Conservation (phyloP, 23 tunicate species). For the Oikopleura dioica region DNA sequence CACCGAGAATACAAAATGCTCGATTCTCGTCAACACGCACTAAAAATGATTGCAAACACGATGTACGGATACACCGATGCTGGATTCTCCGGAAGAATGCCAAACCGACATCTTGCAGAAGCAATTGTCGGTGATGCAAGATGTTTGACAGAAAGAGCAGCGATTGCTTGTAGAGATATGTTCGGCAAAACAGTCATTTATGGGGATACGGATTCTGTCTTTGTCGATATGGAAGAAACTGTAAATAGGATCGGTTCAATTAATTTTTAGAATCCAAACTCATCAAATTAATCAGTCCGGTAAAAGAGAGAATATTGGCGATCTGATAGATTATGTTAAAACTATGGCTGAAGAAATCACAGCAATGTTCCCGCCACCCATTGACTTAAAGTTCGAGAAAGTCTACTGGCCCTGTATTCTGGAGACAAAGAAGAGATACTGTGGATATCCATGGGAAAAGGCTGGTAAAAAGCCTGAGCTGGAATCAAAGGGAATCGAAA, state of each 20-base stretch:
- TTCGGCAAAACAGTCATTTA: too few relatives aligned
- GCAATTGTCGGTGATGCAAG: background rate
- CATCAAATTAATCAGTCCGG: too few relatives aligned
- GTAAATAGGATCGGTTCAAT: slow-evolving; percentile 22
- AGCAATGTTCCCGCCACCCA: slow-evolving; percentile 37
- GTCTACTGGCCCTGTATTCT: slow-evolving; percentile 64
- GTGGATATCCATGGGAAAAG: slow-evolving; percentile 58
- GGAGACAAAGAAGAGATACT: slow-evolving; percentile 75
- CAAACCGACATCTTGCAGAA: background rate
- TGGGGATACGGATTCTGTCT: slow-evolving; percentile 86
- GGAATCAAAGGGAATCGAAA: slow-evolving; percentile 91
- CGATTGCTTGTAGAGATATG: too few relatives aligned
- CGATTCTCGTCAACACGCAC: slow-evolving; percentile 55
- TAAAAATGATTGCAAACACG: slow-evolving; percentile 54
- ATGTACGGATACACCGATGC: slow-evolving; percentile 84
- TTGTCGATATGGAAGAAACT: slow-evolving; percentile 30
- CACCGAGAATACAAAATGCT: slow-evolving; percentile 30
- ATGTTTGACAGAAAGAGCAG: background rate
- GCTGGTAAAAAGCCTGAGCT: slow-evolving; percentile 60
- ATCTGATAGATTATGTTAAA: too few relatives aligned
- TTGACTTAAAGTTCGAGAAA: slow-evolving; percentile 72
- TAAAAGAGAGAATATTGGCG: too few relatives aligned
- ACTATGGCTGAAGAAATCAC: slow-evolving; percentile 44
- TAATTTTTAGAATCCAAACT: too few relatives aligned
- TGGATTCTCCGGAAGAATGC: slow-evolving; percentile 84